Percentiles rank a stretch among this genome's conserved stretches.
Evolutionary conservation across 2,888 invertebrate species (phyloP).

Genomic region (Odontocerum albicorne): DNA sequence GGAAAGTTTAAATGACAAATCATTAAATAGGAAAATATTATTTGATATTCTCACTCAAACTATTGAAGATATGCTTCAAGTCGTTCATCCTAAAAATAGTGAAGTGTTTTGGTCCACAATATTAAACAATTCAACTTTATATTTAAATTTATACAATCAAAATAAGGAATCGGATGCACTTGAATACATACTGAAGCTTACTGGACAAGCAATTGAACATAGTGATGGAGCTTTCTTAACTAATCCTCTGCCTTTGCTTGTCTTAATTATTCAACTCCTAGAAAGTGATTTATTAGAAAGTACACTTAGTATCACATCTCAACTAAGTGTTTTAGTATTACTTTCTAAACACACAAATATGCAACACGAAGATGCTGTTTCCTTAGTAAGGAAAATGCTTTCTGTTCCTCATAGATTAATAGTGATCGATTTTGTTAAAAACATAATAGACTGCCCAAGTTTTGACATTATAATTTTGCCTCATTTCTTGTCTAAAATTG

Average conservation of each 20-base stretch:
- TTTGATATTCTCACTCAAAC: conserved; percentile 68
- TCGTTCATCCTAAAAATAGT: conserved; percentile 65
- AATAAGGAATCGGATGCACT: conserved; percentile 42
- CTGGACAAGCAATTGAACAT: conserved; percentile 64
- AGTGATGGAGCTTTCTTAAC: conserved; percentile 65
- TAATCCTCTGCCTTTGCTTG: conserved; percentile 61
- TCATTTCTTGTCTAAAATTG: conserved; percentile 61
- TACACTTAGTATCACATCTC: conserved; percentile 53
- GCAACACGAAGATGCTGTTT: conserved; percentile 72
- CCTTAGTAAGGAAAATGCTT: conserved; percentile 66
- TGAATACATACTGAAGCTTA: conserved; percentile 57
- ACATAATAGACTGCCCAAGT: conserved; percentile 65
- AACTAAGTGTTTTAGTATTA: conserved; percentile 62
- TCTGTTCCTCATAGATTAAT: conserved; percentile 58
- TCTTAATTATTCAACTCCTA: conserved; percentile 57
- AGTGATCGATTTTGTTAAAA: conserved; percentile 65
- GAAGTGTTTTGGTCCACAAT: conserved; percentile 66
- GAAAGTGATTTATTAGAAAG: conserved; percentile 51
- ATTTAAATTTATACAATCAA: conserved; percentile 15
- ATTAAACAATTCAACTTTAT: conserved; percentile 36
- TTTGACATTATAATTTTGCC: conserved; percentile 76
- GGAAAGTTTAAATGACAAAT: conserved; percentile 58
- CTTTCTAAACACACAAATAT: conserved; percentile 64
- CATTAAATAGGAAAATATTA: conserved; percentile 56
- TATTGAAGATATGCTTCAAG: conserved; percentile 62